phyloP scores from a whole-genome alignment of 2,113 vertebrate species.

The Anarhynchus alexandrinus region DNA sequence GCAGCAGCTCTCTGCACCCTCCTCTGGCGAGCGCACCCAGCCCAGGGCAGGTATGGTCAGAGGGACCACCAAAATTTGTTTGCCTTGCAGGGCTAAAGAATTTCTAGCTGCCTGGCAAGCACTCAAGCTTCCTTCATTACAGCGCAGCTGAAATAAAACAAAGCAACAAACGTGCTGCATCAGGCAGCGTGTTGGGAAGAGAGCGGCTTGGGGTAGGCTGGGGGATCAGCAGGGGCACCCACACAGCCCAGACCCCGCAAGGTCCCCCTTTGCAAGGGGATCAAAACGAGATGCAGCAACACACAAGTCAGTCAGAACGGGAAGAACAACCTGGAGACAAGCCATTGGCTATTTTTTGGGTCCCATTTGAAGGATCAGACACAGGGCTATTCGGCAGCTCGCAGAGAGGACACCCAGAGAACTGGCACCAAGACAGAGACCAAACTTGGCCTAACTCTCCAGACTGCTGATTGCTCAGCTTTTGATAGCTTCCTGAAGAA shows the following conservation, averaged over 20 bases:
- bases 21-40: fast-evolving
- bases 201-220: neutral
- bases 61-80: neutral
- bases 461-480: conserved; percentile 80
- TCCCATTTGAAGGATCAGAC: neutral
- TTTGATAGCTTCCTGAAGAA: conserved; percentile 76
- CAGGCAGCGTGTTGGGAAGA: neutral
- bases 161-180: neutral
- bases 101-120: neutral
- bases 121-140: neutral
- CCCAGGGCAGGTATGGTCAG: neutral
- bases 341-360: neutral
- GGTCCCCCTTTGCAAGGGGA: neutral
- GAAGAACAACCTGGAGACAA: neutral
- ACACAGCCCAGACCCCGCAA: neutral
- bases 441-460: neutral
- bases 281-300: neutral
- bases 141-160: neutral
- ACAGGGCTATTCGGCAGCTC: neutral
- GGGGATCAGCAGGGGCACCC: neutral
- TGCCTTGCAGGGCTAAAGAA: neutral
- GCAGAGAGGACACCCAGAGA: neutral
- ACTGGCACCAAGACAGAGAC: neutral
- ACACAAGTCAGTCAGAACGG: neutral
- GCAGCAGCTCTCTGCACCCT: neutral